Evolutionary conservation across 2,797 vertebrate species (phyloP).

Genomic region (Lepus townsendii): DNA sequence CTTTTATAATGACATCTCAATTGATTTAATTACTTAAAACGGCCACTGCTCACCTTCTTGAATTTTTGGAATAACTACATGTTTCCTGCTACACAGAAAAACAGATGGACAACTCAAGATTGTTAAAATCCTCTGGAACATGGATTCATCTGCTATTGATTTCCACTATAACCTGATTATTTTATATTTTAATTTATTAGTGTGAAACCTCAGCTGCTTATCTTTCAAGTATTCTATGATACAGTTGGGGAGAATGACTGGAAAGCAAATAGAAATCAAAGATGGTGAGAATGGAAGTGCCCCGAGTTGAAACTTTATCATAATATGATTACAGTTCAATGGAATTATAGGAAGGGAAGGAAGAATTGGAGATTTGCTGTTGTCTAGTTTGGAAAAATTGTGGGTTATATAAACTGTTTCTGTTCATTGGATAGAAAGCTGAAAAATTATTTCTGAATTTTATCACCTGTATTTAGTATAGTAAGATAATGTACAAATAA

Average conservation of each 20-base stretch:
- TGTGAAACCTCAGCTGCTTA: not conserved
- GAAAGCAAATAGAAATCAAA: not conserved
- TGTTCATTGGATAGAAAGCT: not conserved
- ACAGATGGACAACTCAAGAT: not conserved
- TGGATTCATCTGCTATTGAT: not conserved
- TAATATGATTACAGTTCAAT: not conserved
- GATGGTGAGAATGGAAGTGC: not conserved
- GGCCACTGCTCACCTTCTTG: not conserved
- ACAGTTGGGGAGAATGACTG: not conserved
- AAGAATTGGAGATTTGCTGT: not conserved
- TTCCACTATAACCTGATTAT: not conserved
- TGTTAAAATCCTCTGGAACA: not conserved
- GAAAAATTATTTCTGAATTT: slow-evolving; percentile 27
- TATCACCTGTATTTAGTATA: not conserved
- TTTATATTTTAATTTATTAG: not conserved
- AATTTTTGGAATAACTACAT: not conserved
- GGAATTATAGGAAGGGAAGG: not conserved
- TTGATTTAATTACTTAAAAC: slow-evolving; percentile 3
- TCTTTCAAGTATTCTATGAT: not conserved
- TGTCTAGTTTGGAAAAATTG: not conserved
- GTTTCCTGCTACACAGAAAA: not conserved
- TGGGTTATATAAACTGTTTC: not conserved
- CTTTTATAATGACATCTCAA: not conserved
- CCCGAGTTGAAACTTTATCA: not conserved
- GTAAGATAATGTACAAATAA: not conserved